Evolutionary conservation across 2,113 vertebrate species (phyloP), one percentile per base, ranked within the genome.

Genomic region (Lamprologus sp.): DNA sequence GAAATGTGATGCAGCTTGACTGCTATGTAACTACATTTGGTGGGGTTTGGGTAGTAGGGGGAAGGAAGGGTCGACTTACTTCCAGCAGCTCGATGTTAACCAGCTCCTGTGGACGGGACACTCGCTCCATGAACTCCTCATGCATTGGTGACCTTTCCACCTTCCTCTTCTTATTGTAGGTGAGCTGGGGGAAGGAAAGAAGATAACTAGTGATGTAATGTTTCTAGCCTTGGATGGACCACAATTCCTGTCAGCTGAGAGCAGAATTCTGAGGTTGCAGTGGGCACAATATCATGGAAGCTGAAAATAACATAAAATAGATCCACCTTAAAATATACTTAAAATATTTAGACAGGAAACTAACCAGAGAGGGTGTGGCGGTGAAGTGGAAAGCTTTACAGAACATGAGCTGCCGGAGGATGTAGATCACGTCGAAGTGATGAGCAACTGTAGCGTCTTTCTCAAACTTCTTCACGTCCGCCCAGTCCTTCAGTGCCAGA

Each of bases 401-500:
- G n/a, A 85, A 84, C 14, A 97, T 88, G 51, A 99, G 95, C 21
- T 95, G 95, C 49, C 88, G 95, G 2, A 99, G 94, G 87, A 99
- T 83, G 86, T 97, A 99, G 1, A 96, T 93, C 15, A 94, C 97
- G 6, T 99, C 98, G 1, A 97, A 95, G 93, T 99, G 98, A 79
- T 97, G 96, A 3, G 98, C 97, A 3, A 95, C 95, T 70, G 96
- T 37, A 12, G 98, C 96, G 21, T 99, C 98, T 65, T 95, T 97
- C 75, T 98, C 96, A 77, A 99, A 98, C 63, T 73, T 97, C 91
- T 88, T 92, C 75, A 98, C 90, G 56, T 98, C 97, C 37, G 95
- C 90, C 98, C 98, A 99, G 83, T 99, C 97, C 90, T 97, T 99
- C 90, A 99, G 92, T 0, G 98, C 95, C 1, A 99, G 80, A 80